Percentiles rank a stretch among this genome's conserved stretches.
These are phyloP conservation scores for Drosophila ohnishii DNA, from an alignment of 1,140 invertebrate species.

Conservation along the genomic window DNA sequence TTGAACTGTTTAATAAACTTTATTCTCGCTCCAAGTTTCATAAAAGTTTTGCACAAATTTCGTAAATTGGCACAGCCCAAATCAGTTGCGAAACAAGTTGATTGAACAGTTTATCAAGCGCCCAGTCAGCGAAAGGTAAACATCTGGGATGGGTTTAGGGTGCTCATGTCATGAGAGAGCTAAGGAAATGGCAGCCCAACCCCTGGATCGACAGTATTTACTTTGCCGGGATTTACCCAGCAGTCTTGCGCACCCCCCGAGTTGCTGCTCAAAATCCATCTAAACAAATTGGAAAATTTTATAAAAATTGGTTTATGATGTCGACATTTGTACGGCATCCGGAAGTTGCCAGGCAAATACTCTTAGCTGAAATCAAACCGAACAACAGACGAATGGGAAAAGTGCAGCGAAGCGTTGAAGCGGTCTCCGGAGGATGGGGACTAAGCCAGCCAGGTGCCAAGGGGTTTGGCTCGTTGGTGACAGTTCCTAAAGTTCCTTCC, in stretches of 20 bases:
- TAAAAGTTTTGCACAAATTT: conserved; percentile 48
- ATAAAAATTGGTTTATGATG: conserved; percentile 81
- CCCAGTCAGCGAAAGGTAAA: conserved; percentile 12
- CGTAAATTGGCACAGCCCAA: conserved; percentile 59
- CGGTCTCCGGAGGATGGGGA: neutral
- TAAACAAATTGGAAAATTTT: conserved; percentile 81
- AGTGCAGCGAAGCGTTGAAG: conserved; percentile 56
- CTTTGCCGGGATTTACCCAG: conserved; percentile 50
- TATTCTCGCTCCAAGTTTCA: neutral
- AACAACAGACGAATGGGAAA: conserved; percentile 28
- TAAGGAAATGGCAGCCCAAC: conserved; percentile 59
- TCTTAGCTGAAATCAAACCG: conserved; percentile 20
- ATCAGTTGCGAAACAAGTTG: conserved; percentile 80
- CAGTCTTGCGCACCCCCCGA: neutral
- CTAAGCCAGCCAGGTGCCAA: conserved; percentile 37
- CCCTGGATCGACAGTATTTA: conserved; percentile 51
- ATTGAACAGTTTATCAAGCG: conserved; percentile 74
- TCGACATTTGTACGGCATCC: conserved; percentile 62
- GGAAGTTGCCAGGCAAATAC: conserved; percentile 30
- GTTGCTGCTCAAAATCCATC: conserved; percentile 68
- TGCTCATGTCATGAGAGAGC: conserved; percentile 50
- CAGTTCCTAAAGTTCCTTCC: conserved; percentile 15
- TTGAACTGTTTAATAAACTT: conserved; percentile 55
- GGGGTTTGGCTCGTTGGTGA: conserved; percentile 28
- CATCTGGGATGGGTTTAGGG: conserved; percentile 17